Conservation (phyloP, 2,113 vertebrate genomes). For the Loxodonta africana region DNA sequence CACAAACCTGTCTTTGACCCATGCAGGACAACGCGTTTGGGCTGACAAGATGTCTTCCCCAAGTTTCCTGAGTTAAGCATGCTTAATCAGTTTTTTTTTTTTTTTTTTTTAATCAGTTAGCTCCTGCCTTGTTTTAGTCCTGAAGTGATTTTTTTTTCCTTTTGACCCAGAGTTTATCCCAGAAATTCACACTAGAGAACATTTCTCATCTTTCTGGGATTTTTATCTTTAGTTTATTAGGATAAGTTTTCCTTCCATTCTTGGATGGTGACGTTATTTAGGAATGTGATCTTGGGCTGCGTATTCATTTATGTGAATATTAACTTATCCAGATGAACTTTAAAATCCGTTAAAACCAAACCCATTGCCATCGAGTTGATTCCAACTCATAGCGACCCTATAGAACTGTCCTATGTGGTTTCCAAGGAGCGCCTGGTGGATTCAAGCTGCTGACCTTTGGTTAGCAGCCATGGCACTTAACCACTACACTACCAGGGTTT, state of each 20-base stretch:
- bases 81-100: background rate
- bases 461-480: too few species aligned
- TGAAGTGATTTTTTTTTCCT: background rate
- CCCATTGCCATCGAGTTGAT: too few species aligned
- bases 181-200: background rate
- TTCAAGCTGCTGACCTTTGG: too few species aligned
- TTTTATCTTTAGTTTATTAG: conserved; percentile 52
- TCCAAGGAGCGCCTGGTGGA: too few species aligned
- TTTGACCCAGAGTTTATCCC: background rate
- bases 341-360: background rate
- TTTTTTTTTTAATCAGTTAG: conserved; percentile 6
- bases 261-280: conserved; percentile 17
- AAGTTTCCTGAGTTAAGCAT: conserved; percentile 28
- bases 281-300: background rate
- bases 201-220: background rate
- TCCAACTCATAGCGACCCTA: too few species aligned
- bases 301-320: conserved; percentile 4
- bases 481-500: too few species aligned
- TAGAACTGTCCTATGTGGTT: too few species aligned
- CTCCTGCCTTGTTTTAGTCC: background rate
- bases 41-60: background rate
- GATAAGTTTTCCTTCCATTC: background rate
- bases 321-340: conserved; percentile 35
- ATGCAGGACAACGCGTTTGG: background rate
- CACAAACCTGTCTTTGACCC: background rate